Conservation (phyloP, 2,113 vertebrate genomes). For the Orycteropus afer region DNA sequence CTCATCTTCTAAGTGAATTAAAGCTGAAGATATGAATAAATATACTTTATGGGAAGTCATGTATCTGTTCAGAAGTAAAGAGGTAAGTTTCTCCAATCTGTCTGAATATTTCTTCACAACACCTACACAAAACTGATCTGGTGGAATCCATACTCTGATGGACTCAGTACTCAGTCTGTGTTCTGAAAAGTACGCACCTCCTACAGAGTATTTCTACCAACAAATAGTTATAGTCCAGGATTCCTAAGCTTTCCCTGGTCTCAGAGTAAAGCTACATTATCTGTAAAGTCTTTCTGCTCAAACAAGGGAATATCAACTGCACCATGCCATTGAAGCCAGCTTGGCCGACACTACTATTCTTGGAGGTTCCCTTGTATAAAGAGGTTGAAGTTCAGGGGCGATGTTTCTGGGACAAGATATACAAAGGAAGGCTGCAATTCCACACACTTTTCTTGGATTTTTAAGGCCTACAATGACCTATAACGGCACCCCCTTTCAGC, state of each 20-base stretch:
- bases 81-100: neutral
- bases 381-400: neutral
- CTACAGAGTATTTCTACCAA: neutral
- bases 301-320: neutral
- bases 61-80: neutral
- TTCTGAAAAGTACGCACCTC: neutral
- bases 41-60: neutral
- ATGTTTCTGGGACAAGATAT: neutral
- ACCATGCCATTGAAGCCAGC: neutral
- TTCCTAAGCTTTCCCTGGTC: neutral
- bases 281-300: neutral
- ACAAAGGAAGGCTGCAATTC: neutral
- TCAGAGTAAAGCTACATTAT: neutral
- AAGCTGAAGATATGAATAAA: neutral
- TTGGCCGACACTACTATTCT: neutral
- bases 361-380: neutral
- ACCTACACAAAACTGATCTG: neutral
- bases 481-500: accelerated
- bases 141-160: neutral
- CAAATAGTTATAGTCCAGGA: accelerated
- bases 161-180: neutral
- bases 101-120: neutral
- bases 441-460: neutral
- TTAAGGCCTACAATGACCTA: neutral
- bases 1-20: neutral